phyloP scores from a whole-genome alignment of 2,113 vertebrate genomes.

The Hiodon alosoides region DNA sequence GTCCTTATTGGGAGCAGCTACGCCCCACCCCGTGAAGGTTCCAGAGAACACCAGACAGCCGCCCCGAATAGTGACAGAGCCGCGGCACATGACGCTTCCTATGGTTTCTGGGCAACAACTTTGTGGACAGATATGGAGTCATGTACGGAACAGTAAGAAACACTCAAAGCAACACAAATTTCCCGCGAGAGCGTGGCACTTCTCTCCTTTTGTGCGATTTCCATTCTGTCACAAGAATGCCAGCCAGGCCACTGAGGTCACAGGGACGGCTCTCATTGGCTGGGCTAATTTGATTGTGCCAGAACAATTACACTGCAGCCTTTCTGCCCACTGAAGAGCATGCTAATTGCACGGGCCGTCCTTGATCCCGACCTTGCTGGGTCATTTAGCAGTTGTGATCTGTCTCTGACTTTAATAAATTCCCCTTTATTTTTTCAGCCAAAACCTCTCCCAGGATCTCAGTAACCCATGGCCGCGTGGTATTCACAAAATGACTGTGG shows the following conservation, averaged over 20 bases:
- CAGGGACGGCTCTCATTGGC: slow-evolving; percentile 83
- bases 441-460: too few species aligned
- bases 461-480: too few species aligned
- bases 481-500: too few species aligned
- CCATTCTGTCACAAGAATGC: slow-evolving; percentile 56
- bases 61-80: too few species aligned
- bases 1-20: background rate
- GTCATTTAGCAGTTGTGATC: slow-evolving; percentile 96
- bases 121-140: too few species aligned
- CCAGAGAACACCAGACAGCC: background rate
- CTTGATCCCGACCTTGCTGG: slow-evolving; percentile 92
- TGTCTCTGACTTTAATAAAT: slow-evolving; percentile 98
- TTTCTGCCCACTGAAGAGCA: slow-evolving; percentile 78
- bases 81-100: too few species aligned
- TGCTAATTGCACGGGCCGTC: slow-evolving; percentile 92
- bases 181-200: slow-evolving; percentile 25
- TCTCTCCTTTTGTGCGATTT: slow-evolving; percentile 42
- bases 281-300: slow-evolving; percentile 92
- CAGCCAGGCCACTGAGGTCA: slow-evolving; percentile 70
- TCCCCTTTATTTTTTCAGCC: slow-evolving; percentile 54
- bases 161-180: background rate
- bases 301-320: slow-evolving; percentile 82
- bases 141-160: too few species aligned
- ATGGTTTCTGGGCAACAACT: too few species aligned
- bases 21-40: background rate